Evolutionary conservation across 1,140 invertebrate species (phyloP).

Genomic region (Carposina sasakii): DNA sequence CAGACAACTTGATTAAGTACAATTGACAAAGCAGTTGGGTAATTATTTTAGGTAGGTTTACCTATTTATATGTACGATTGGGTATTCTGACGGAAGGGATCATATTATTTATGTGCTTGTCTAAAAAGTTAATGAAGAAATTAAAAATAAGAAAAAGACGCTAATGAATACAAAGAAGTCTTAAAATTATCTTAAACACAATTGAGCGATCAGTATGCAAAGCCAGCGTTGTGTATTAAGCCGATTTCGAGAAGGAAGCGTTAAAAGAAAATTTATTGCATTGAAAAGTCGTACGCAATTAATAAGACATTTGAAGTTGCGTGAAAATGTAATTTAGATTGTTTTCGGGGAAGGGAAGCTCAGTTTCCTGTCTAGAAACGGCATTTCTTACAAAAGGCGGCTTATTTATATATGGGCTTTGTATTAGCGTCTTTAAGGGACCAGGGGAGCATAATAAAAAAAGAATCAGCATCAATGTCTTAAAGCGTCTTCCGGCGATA

Average conservation of each 20-base stretch:
- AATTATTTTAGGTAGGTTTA: too few relatives aligned
- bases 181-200: constrained; percentile 27
- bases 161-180: constrained; percentile 17
- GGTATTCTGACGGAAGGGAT: too few relatives aligned
- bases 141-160: background rate
- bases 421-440: constrained; percentile 69
- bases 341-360: constrained; percentile 60
- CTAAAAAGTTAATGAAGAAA: too few relatives aligned
- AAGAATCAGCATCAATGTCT: constrained; percentile 72
- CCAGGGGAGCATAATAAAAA: constrained; percentile 68
- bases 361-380: constrained; percentile 53
- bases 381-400: constrained; percentile 55
- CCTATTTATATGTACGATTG: background rate
- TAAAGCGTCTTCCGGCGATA: constrained; percentile 65
- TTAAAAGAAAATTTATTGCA: constrained; percentile 71
- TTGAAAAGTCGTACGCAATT: constrained; percentile 69
- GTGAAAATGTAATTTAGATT: constrained; percentile 73
- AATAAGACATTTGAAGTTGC: constrained; percentile 73
- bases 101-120: too few relatives aligned
- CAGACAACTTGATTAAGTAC: too few relatives aligned
- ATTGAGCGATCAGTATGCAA: constrained; percentile 50
- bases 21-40: too few relatives aligned
- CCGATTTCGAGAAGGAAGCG: constrained; percentile 53
- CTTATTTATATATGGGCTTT: constrained; percentile 70
- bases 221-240: constrained; percentile 54